Evolutionary conservation across 2,888 invertebrate genomes (phyloP), one percentile per base, ranked within the genome.

Genomic region (Apantesis nais): DNA sequence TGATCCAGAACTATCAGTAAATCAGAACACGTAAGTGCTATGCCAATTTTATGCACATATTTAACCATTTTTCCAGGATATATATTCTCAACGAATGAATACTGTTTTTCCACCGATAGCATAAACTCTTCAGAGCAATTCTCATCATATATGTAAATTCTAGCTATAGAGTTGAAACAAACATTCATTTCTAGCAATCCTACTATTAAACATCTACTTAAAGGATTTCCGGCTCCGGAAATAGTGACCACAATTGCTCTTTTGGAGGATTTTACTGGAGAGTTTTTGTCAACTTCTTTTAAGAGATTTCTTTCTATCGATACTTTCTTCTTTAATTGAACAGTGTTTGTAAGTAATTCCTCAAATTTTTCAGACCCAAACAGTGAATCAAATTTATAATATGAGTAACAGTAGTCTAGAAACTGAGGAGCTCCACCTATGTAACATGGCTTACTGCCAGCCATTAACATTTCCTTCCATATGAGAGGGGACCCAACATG

Each of bases 361-460:
- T 88, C 83, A 71, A 90, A 88, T 80, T 88, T 91, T 58, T 90
- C 87, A 52, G 86, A 73, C 14, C 88, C 78, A 65, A 92, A 76
- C 78, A 90, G 92, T 14, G 85, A 78, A 78, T 94, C 92, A 74
- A 94, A 90, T 55, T 91, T 78, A 79, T 96, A 97, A 87, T 96
- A 96, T 52, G 96, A 95, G 85, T 95, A 92, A 78, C 96, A 94
- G 78, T 96, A 96, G 84, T 96, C 96, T 89, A 96, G 94, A 90
- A 96, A 97, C 70, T 96, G 95, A 60, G 94, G 87, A 7, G 95
- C 90, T 64, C 96, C 95, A 12, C 97, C 97, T n/a, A 97, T 95
- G 63, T 96, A 95, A 81, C 90, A 90, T 0, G 95, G 90, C 79
- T 95, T 95, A 62, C 95, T 95, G 31, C 96, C 96, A 80, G 92